A percentile compares a stretch with the other conserved stretches of the same genome.
phyloP scores from a whole-genome alignment of 2,113 vertebrate genomes.

The Dromas ardeola region DNA sequence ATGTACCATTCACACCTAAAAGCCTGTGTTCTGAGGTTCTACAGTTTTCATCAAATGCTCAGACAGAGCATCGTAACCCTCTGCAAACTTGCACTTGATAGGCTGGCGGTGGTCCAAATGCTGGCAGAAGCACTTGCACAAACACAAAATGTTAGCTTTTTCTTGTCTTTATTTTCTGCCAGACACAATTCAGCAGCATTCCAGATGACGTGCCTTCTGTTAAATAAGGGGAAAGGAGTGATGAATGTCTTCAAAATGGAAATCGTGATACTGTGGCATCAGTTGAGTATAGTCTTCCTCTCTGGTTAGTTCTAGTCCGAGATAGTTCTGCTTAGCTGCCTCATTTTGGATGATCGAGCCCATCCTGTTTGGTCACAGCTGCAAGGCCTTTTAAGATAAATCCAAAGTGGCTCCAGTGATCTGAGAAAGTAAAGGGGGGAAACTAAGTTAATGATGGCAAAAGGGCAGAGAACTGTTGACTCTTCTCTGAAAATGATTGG shows the following conservation, averaged over 20 bases:
- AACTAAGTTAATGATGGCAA: not conserved
- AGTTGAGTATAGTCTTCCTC: not conserved
- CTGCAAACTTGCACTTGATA: not conserved
- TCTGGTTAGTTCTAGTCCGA: not conserved
- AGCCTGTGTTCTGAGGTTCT: not conserved
- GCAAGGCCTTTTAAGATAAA: not conserved
- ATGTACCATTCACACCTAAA: not conserved
- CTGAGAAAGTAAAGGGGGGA: not conserved
- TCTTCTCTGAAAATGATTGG: not conserved
- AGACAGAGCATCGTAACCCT: not conserved
- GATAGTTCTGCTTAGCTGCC: not conserved
- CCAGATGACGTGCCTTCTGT: not conserved
- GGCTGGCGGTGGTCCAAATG: not conserved
- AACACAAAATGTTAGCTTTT: not conserved
- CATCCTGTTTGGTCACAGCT: not conserved
- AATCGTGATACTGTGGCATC: accelerated
- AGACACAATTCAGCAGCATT: not conserved
- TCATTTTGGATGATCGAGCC: not conserved
- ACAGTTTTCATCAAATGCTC: not conserved
- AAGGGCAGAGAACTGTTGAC: not conserved
- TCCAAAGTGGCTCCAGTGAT: not conserved
- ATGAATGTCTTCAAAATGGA: not conserved
- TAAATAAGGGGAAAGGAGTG: not conserved
- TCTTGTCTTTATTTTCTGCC: not conserved
- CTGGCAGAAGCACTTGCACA: not conserved